Evolutionary conservation across 1,140 invertebrate genomes (phyloP), one percentile per base, ranked within the genome.

Genomic region (Brevipalpus yothersi): DNA sequence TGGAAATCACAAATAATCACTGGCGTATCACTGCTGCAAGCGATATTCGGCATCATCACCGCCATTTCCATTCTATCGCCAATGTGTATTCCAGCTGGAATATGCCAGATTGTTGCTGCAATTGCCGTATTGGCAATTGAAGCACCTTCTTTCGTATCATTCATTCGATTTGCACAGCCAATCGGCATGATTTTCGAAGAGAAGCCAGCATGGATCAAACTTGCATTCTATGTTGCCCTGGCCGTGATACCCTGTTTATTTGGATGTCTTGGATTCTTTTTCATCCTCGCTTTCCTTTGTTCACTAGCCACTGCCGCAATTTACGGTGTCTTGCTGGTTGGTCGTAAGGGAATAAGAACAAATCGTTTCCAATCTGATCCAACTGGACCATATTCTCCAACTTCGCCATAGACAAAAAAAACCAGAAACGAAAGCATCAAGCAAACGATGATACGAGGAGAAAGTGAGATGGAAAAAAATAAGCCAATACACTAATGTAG

Each of bases 131-230:
- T 63, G 10, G 58, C 61, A 10, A 62, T 63, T 39, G 62, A 63
- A 58, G 62, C 60, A 51, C 62, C 62, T 17, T 53, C 55, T 12
- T 62, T 63, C 60, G 60, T 63, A 13, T 40, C 62, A 45, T 62
- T 62, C 31, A 45, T 63, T 10, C 41, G 62, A 23, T 61, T 62
- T 43, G 62, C 62, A n/a, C 60, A 56, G 15, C 56, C 61, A 21
- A 56, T 61, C 23, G 62, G 62, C n/a, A 56, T 54, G 11, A 56
- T 63, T 39, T 39, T 63, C 39, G 62, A 63, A 42, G 55, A 53
- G 19, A 63, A 63, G 42, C 62, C 62, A 39, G 12, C 54, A 40
- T 63, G 62, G 62, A 58, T 63, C 17, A 63, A 63, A 58, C 53
- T 39, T 21, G 60, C 58, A 12, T 23, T 59, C 40, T 63, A 63